Evolutionary conservation across 2,888 invertebrate species (phyloP), one percentile per base, ranked within the genome.

Genomic region (Rotaria macrura): DNA sequence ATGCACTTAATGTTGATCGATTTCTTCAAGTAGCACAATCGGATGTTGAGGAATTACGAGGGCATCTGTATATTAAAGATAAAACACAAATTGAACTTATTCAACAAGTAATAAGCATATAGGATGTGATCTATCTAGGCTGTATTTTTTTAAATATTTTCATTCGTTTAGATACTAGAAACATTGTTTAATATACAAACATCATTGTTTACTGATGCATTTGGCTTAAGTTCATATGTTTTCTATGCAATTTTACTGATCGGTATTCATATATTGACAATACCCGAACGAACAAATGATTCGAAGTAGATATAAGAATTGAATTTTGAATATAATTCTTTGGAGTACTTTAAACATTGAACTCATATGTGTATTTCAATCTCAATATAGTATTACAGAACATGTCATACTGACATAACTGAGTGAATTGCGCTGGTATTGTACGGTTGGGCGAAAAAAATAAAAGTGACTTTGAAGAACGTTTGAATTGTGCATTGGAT

Each of bases 71-170:
- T 79, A 34, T 43, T 25, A 79, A 43, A 79, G 79, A 79, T 43
- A 79, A 79, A 79, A 43, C 40, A n/a, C 79, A 79, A 43, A 79
- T 79, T 79, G 43, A 79, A 79, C 43, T 79, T 14, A 43, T 79
- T 9, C 79, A 79, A 40, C 40, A 79, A n/a, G 79, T 79, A 79
- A 49, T n/a, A 74, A 72, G 3, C 14, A 34, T 17, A 65, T 17
- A 14, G 17, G 6, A 12, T n/a, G n/a, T 14, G 34, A 65, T 34
- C 2, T n/a, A 55, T 34, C 4, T 34, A 34, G 17, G 17, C 47
- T 47, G 9, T 47, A 47, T 12, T 17, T 17, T 3, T 25, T 43
- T 1, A n/a, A n/a, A n/a, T 79, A 6, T 14, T 43, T 10, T 25
- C 9, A n/a, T n/a, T 40, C 23, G 9, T 79, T 43, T 10, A 79